phyloP scores from a whole-genome alignment of 2,797 vertebrate species.

The Hypotaenidia okinawae region DNA sequence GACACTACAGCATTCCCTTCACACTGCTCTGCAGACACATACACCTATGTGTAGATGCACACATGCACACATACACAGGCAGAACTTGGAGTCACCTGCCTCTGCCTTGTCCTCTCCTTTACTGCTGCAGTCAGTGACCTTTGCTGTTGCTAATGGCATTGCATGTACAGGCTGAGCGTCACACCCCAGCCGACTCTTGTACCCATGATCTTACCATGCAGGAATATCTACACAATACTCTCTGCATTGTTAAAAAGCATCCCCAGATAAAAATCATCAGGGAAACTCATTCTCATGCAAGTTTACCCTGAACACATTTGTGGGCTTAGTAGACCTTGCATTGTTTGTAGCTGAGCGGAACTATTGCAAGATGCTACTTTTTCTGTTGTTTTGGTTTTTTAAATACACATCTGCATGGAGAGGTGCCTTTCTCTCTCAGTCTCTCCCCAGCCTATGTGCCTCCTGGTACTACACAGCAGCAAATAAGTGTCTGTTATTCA shows the following conservation, averaged over 20 bases:
- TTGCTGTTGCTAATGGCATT: neutral
- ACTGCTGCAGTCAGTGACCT: neutral
- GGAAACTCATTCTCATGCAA: neutral
- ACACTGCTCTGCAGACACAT: neutral
- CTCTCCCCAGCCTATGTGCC: neutral
- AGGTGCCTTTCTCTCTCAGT: neutral
- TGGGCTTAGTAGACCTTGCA: neutral
- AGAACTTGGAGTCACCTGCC: neutral
- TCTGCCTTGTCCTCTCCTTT: neutral
- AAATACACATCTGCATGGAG: neutral
- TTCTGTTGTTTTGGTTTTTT: neutral
- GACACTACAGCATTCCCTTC: neutral
- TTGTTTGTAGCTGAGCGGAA: neutral
- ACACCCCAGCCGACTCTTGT: neutral
- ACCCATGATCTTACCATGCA: neutral
- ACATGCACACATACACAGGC: too few species aligned
- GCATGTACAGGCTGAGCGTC: neutral
- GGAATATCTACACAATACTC: neutral
- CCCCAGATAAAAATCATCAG: neutral
- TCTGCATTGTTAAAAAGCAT: neutral
- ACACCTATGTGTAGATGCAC: fast-evolving
- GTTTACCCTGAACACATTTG: neutral
- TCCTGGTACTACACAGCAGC: conserved; percentile 38
- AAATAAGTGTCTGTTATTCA: conserved; percentile 59
- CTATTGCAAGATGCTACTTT: neutral